A percentile compares a stretch with the other conserved stretches of the same genome.
Evolutionary conservation across 2,888 invertebrate genomes (phyloP).

Genomic region (Colletes collaris): DNA sequence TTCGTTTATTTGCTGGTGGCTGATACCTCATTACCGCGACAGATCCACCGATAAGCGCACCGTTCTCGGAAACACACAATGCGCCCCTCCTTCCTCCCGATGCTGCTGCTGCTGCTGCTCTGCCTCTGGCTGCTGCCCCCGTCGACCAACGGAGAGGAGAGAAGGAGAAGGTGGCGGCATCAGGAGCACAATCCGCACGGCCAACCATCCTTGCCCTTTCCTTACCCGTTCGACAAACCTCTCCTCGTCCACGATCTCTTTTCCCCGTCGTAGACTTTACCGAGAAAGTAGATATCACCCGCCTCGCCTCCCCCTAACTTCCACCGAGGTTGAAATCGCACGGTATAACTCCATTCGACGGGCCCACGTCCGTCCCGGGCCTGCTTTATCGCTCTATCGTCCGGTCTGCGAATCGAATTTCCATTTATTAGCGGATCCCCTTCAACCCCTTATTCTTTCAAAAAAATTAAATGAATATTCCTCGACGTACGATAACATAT

Average conservation of each 20-base stretch:
- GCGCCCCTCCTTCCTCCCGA: constrained; percentile 73
- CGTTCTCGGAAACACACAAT: constrained; percentile 83
- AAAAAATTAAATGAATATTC: too few relatives aligned
- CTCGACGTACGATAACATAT: too few relatives aligned
- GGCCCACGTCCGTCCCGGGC: constrained; percentile 17
- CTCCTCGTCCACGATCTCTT: constrained; percentile 3
- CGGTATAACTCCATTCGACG: constrained; percentile 64
- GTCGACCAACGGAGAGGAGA: constrained; percentile 30
- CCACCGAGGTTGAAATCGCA: constrained; percentile 15
- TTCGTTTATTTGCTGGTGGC: constrained; percentile 82
- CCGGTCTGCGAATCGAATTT: constrained; percentile 60
- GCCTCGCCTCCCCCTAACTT: constrained; percentile 17
- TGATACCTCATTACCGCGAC: constrained; percentile 83
- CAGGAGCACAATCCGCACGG: constrained; percentile 48
- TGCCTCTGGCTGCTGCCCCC: constrained; percentile 21
- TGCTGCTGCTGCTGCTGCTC: constrained; percentile 41
- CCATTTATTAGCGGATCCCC: constrained; percentile 61
- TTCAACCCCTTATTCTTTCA: constrained; percentile 1
- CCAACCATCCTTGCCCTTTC: constrained; percentile 55
- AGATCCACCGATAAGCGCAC: constrained; percentile 82
- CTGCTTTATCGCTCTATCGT: constrained; percentile 54
- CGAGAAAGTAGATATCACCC: constrained; percentile 63
- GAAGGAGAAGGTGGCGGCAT: constrained; percentile 57
- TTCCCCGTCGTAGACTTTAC: constrained; percentile 29
- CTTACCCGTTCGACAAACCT: constrained; percentile 7